These are phyloP conservation scores for Cavia porcellus DNA, from an alignment of 2,113 vertebrate species.

Conservation along the genomic window DNA sequence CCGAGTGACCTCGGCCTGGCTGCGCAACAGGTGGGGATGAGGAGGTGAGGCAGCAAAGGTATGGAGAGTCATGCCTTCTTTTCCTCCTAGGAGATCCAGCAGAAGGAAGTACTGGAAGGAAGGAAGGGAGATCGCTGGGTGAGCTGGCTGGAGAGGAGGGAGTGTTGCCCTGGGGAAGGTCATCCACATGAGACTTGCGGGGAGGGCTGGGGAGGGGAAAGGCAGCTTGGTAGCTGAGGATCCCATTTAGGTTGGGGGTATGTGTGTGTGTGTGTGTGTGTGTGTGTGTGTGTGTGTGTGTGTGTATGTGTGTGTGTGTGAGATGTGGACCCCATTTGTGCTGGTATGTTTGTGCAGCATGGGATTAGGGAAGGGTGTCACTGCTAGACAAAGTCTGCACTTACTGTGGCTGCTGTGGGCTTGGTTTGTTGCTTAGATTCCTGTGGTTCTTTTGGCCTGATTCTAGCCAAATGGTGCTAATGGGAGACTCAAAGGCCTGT, in stretches of 20 bases:
- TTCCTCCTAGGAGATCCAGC: slow-evolving; percentile 78
- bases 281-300: too few species aligned
- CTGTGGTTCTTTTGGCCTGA: background rate
- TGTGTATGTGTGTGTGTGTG: background rate
- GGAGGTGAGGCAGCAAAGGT: background rate
- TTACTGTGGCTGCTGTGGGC: background rate
- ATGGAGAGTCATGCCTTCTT: slow-evolving; percentile 69
- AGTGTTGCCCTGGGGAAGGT: background rate
- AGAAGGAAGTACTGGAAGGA: slow-evolving; percentile 83
- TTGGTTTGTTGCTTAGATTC: background rate
- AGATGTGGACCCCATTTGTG: background rate
- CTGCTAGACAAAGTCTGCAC: background rate
- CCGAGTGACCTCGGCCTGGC: background rate
- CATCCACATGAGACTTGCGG: background rate
- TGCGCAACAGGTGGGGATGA: slow-evolving; percentile 37
- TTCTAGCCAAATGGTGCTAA: background rate
- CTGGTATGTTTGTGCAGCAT: background rate
- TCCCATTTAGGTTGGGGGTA: fast-evolving
- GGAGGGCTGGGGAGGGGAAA: background rate
- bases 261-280: background rate
- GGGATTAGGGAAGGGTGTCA: background rate
- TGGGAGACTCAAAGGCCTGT: background rate
- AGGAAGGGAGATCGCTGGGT: slow-evolving; percentile 83
- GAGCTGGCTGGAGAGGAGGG: slow-evolving; percentile 76
- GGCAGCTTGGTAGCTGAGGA: background rate